phyloP scores from a whole-genome alignment of 2,888 invertebrate genomes.

The Orchesella flavescens region DNA sequence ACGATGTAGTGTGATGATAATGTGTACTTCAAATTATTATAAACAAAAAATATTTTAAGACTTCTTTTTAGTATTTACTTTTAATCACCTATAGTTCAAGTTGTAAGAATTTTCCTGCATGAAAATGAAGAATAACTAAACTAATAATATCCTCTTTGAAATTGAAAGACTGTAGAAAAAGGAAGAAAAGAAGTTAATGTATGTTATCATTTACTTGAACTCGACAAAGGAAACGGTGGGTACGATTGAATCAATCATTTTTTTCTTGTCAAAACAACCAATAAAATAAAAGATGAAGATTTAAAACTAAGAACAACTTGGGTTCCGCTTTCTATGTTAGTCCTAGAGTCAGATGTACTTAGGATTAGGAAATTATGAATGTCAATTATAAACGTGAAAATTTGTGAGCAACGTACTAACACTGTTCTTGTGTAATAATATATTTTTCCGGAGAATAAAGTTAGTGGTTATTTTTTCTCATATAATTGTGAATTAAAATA shows the following conservation, averaged over 20 bases:
- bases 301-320: no score
- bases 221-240: no score
- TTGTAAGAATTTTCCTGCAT: background rate
- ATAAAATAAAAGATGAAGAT: no score
- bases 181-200: background rate
- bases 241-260: no score
- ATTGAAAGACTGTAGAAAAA: no score
- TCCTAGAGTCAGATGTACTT: no score
- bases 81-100: background rate
- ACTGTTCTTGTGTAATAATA: background rate
- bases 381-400: no score
- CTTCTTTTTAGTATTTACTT: background rate
- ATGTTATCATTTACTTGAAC: background rate
- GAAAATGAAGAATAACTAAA: background rate
- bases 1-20: no score
- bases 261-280: no score
- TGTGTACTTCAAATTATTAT: background rate
- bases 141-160: background rate
- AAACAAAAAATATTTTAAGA: background rate
- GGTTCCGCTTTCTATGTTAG: no score
- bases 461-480: slow-evolving; percentile 17
- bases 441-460: slow-evolving; percentile 12
- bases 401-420: no score
- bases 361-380: no score
- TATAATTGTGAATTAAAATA: background rate